These are phyloP conservation scores for Thaumatotibia leucotreta DNA, from an alignment of 1,140 invertebrate genomes.

Conservation along the genomic window DNA sequence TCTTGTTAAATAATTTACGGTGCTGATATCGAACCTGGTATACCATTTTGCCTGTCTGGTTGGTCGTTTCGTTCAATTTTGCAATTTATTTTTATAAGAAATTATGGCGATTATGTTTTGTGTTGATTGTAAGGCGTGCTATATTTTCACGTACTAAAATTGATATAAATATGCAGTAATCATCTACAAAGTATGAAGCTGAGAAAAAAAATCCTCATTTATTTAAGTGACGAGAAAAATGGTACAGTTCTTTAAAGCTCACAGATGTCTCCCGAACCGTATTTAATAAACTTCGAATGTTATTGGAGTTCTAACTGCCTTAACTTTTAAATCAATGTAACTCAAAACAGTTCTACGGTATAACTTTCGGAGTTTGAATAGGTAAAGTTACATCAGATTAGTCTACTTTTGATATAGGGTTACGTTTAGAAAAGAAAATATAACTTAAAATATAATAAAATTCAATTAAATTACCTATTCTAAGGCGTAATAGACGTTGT, in stretches of 20 bases:
- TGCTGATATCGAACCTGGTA: constrained; percentile 36
- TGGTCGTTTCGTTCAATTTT: constrained; percentile 23
- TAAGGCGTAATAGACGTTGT: no score
- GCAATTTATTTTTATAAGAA: constrained; percentile 12
- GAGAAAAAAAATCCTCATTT: no score
- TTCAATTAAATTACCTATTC: no score
- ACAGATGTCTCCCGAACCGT: neutral
- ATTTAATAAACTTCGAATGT: neutral
- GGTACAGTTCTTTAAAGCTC: neutral
- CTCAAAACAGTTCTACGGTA: constrained; percentile 2
- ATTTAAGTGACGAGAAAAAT: neutral
- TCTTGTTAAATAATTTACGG: constrained; percentile 65
- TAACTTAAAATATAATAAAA: no score
- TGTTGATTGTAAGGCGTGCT: neutral
- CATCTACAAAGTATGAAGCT: no score
- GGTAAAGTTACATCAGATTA: constrained; percentile 59
- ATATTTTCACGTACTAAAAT: neutral
- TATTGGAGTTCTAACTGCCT: neutral
- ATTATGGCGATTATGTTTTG: neutral
- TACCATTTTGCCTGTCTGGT: constrained; percentile 33
- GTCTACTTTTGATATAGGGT: constrained; percentile 10
- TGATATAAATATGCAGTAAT: no score
- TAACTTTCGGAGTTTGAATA: constrained; percentile 53
- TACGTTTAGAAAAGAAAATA: constrained; percentile 15
- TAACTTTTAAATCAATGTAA: constrained; percentile 14